Percentiles rank a stretch among this genome's conserved stretches.
These are phyloP conservation scores for Ridgeia piscesae DNA, from an alignment of 1,140 invertebrate genomes.

Conservation along the genomic window DNA sequence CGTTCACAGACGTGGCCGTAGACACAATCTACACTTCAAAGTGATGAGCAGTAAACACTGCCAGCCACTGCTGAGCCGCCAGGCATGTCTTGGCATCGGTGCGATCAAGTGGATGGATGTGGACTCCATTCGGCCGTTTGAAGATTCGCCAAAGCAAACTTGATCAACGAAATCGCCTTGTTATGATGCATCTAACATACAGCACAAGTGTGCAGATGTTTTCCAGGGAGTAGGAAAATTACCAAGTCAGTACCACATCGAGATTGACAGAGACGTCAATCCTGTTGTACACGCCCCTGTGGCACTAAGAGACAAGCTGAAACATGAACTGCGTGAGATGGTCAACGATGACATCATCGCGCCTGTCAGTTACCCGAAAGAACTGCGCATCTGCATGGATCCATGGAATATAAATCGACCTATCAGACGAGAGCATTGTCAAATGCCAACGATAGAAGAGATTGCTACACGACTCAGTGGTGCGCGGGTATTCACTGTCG, in stretches of 20 bases:
- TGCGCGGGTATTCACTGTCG: too few species aligned
- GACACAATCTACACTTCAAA: too few species aligned
- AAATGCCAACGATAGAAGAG: conserved; percentile 31
- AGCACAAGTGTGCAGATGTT: conserved; percentile 24
- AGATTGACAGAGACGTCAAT: conserved; percentile 31
- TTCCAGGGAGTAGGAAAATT: conserved; percentile 35
- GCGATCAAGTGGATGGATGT: neutral
- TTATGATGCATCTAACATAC: too few species aligned
- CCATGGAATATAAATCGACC: conserved; percentile 34
- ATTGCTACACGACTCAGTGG: too few species aligned
- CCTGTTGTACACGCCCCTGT: conserved; percentile 40
- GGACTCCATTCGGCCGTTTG: neutral
- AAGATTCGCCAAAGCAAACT: too few species aligned
- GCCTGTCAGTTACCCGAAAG: conserved; percentile 43
- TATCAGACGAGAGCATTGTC: conserved; percentile 32
- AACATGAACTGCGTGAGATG: conserved; percentile 32
- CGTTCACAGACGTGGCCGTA: too few species aligned
- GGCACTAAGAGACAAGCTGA: conserved; percentile 39
- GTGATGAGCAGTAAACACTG: too few species aligned
- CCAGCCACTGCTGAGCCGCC: too few species aligned
- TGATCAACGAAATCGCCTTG: too few species aligned
- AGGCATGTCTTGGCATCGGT: neutral
- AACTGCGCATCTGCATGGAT: conserved; percentile 9
- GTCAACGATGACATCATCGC: conserved; percentile 37
- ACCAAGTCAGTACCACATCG: conserved; percentile 35